Base-by-base conservation (phyloP, 2,797 vertebrate genomes). In the Champsocephalus gunnari region DNA sequence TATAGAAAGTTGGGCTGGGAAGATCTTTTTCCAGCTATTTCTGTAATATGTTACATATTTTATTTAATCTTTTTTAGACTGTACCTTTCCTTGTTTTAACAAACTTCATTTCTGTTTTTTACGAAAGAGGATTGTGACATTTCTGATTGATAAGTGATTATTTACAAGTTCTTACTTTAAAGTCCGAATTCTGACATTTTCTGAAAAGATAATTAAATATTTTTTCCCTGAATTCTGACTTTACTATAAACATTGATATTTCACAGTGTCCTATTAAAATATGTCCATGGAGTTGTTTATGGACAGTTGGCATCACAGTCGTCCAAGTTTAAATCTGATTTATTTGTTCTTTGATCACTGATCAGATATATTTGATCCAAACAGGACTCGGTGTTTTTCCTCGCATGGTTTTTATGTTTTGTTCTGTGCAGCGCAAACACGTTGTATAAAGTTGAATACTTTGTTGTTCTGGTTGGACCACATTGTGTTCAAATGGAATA, bases 1-100 rank as follows among this genome's bases (percentile, higher is more conserved):
- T 70, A 2, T 14, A 38, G 12, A 69, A 67, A 79, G 54, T n/a
- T 49, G 14, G 62, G 13, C 80, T 88, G 82, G 78, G 78, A 88
- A 49, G 70, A 73, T 77, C 61, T 53, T 77, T 45, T 21, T 53
- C 48, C 56, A 43, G 32, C 48, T 57, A 64, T 60, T 63, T 81
- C 57, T 79, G 64, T 48, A 68, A 45, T 65, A 49, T 75, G 56
- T 66, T 44, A 82, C 28, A 62, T 66, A 9, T 5, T 48, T 38
- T 55, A 32, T 45, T 56, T 51, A 54, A 54, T 17, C 48, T 21
- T 51, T 51, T 21, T 4, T 21, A 6, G 34, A 34, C 1, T 6
- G 34, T 34, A 34, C 12, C 43, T 19, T 56, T 77, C 54, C 79
- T 4, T 62, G 58, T 53, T 5, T 3, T 32, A 12, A 58, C 12